phyloP scores from a whole-genome alignment of 2,797 vertebrate genomes.

The Mergus octosetaceus region DNA sequence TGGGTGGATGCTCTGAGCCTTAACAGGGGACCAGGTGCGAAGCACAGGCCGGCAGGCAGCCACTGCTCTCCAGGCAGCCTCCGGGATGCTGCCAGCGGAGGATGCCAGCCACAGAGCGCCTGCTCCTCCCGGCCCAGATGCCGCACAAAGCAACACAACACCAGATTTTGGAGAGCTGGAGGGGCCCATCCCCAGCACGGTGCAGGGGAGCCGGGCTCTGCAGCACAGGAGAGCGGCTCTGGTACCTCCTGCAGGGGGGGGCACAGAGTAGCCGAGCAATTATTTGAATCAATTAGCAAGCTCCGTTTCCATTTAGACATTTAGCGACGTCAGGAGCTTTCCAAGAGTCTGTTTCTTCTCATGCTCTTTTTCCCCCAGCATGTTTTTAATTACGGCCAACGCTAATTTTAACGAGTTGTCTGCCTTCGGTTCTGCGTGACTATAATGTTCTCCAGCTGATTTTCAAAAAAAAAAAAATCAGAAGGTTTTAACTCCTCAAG shows the following conservation, averaged over 20 bases:
- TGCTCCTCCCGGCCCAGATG: neutral
- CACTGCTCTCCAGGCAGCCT: neutral
- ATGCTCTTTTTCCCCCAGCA: neutral
- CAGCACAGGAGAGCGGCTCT: neutral
- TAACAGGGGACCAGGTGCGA: accelerated
- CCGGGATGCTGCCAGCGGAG: neutral
- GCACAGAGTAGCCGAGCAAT: neutral
- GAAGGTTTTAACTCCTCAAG: conserved; percentile 69
- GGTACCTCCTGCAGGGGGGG: neutral
- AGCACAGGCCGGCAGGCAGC: accelerated
- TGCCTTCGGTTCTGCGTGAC: conserved; percentile 53
- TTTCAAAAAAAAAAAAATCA: conserved; percentile 13
- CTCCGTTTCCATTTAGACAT: conserved; percentile 49
- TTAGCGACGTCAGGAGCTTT: conserved; percentile 28
- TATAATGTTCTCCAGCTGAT: conserved; percentile 71
- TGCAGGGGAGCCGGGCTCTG: neutral
- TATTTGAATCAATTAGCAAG: conserved; percentile 48
- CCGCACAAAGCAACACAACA: neutral
- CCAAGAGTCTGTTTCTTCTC: conserved; percentile 61
- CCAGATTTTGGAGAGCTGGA: neutral
- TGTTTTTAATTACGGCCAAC: conserved; percentile 65
- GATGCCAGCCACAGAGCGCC: neutral
- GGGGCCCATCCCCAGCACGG: accelerated
- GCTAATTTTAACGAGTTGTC: conserved; percentile 69
- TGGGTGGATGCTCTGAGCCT: accelerated